A percentile compares a stretch with the other conserved stretches of the same genome.
Evolutionary conservation across 2,888 invertebrate genomes (phyloP).

Genomic region (Parnassius smintheus): DNA sequence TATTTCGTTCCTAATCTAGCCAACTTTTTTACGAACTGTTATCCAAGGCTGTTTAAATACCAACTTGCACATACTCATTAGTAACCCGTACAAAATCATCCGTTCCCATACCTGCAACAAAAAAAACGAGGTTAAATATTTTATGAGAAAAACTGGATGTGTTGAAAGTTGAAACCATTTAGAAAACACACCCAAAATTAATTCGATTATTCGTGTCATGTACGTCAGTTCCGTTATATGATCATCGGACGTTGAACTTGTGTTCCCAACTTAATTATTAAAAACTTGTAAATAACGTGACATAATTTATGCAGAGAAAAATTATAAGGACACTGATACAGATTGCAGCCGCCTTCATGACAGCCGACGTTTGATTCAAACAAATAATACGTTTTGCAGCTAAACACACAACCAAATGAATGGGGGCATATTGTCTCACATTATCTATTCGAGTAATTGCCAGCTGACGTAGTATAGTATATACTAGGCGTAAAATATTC

Average conservation of each 20-base stretch:
- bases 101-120: slow-evolving; percentile 22
- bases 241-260: slow-evolving; percentile 39
- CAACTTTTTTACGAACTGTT: slow-evolving; percentile 26
- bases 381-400: slow-evolving; percentile 40
- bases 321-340: slow-evolving; percentile 25
- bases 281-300: slow-evolving; percentile 19
- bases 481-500: too few species aligned
- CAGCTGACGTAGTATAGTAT: too few species aligned
- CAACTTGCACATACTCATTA: slow-evolving; percentile 28
- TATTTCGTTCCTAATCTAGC: slow-evolving; percentile 25
- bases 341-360: slow-evolving; percentile 28
- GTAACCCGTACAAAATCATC: background rate
- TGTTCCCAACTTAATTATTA: slow-evolving; percentile 29
- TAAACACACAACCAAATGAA: too few species aligned
- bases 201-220: slow-evolving; percentile 47
- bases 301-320: slow-evolving; percentile 11
- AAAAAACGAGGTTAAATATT: slow-evolving; percentile 35
- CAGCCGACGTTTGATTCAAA: slow-evolving; percentile 61
- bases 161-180: background rate
- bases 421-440: slow-evolving; percentile 42
- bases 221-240: slow-evolving; percentile 47
- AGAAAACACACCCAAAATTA: slow-evolving; percentile 36
- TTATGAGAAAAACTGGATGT: slow-evolving; percentile 11
- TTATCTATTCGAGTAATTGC: too few species aligned
- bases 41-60: slow-evolving; percentile 25